These are phyloP conservation scores for sheep (Ovis aries) DNA, from an alignment of 2,113 vertebrate species.

Conservation along the genomic window ARS-UI_Ramb_v3.0 NC_056076.1:1092501-1093000, in stretches of 20 bases:
- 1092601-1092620: neutral
- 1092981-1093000: fast-evolving
- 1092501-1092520: neutral
- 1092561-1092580: neutral
- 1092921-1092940: fast-evolving
- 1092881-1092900: neutral
- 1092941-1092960: neutral
- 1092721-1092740: neutral
- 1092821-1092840: neutral
- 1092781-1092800: neutral
- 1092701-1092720: fast-evolving
- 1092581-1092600: neutral
- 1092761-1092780: neutral
- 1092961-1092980: neutral
- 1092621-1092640: neutral
- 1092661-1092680: neutral
- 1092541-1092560: neutral
- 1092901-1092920: too few species aligned
- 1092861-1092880: fast-evolving
- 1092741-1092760: neutral
- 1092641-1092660: neutral
- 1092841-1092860: neutral
- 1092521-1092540: neutral
- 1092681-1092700: neutral
- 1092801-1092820: neutral